A percentile compares a stretch with the other conserved stretches of the same genome.
Evolutionary conservation across 2,797 vertebrate species (phyloP).

Genomic region (Remorina albescens): DNA sequence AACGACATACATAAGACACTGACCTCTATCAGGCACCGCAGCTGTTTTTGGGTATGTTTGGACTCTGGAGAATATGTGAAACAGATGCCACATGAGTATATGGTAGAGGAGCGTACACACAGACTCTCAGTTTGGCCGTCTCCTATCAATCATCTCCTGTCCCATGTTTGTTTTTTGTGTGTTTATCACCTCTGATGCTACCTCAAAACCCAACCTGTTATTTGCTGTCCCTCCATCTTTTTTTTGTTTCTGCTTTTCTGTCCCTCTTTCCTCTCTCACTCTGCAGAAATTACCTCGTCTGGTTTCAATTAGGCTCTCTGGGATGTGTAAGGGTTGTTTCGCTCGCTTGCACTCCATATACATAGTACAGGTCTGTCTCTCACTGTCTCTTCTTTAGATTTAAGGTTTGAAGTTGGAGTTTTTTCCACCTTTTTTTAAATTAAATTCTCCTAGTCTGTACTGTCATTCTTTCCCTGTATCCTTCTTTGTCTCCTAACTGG

Average conservation of each 20-base stretch:
- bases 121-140: background rate
- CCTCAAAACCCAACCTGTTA: slow-evolving; percentile 21
- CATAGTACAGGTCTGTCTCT: slow-evolving; percentile 26
- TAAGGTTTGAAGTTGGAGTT: slow-evolving; percentile 11
- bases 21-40: background rate
- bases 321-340: slow-evolving; percentile 53
- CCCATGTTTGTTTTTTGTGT: slow-evolving; percentile 25
- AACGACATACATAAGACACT: background rate
- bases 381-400: slow-evolving; percentile 27
- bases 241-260: background rate
- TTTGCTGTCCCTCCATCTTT: slow-evolving; percentile 24
- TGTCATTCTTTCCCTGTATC: slow-evolving; percentile 39
- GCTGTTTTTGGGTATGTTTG: background rate
- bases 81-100: background rate
- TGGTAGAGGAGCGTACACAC: background rate
- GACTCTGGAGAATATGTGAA: background rate
- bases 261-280: slow-evolving; percentile 12
- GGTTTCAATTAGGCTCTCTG: slow-evolving; percentile 75
- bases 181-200: slow-evolving; percentile 30
- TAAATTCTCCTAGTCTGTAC: background rate
- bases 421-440: background rate
- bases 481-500: slow-evolving; percentile 9
- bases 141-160: slow-evolving; percentile 9
- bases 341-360: slow-evolving; percentile 12
- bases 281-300: slow-evolving; percentile 58